Conservation (phyloP, 2,113 vertebrate genomes). For the Salminus brasiliensis region DNA sequence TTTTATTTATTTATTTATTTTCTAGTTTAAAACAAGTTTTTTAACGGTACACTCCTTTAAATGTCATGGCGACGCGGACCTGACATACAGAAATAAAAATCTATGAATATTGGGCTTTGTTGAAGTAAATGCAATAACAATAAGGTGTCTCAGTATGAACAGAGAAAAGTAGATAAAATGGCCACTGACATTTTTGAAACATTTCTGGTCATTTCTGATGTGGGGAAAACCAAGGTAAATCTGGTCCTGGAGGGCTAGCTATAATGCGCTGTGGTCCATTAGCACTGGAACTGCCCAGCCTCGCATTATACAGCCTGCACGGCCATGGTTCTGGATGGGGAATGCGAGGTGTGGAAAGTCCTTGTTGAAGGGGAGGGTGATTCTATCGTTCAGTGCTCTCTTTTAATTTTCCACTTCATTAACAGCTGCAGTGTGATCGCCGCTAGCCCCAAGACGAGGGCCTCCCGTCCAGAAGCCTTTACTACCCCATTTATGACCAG, state of each 20-base stretch:
- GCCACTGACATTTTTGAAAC: too few species aligned
- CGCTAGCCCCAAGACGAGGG: slow-evolving; percentile 64
- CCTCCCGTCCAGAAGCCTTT: slow-evolving; percentile 63
- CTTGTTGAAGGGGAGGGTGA: slow-evolving; percentile 64
- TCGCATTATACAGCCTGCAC: background rate
- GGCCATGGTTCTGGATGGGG: background rate
- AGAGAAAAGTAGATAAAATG: too few species aligned
- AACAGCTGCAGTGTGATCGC: slow-evolving; percentile 67
- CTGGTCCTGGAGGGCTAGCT: background rate
- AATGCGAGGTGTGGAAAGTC: slow-evolving; percentile 48
- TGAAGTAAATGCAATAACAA: too few species aligned
- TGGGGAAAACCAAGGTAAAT: background rate
- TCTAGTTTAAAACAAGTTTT: too few species aligned
- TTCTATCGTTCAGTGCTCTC: slow-evolving; percentile 65
- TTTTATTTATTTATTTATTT: too few species aligned
- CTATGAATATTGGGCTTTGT: too few species aligned
- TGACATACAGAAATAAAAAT: too few species aligned
- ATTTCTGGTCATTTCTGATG: too few species aligned
- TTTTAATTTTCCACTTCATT: slow-evolving; percentile 80
- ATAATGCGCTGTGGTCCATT: background rate
- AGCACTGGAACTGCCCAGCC: background rate
- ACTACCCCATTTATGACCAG: slow-evolving; percentile 73
- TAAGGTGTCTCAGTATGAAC: too few species aligned
- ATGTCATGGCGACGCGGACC: too few species aligned
- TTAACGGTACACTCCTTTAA: too few species aligned